phyloP scores from a whole-genome alignment of 1,140 invertebrate species.

The Colletes latitarsis region DNA sequence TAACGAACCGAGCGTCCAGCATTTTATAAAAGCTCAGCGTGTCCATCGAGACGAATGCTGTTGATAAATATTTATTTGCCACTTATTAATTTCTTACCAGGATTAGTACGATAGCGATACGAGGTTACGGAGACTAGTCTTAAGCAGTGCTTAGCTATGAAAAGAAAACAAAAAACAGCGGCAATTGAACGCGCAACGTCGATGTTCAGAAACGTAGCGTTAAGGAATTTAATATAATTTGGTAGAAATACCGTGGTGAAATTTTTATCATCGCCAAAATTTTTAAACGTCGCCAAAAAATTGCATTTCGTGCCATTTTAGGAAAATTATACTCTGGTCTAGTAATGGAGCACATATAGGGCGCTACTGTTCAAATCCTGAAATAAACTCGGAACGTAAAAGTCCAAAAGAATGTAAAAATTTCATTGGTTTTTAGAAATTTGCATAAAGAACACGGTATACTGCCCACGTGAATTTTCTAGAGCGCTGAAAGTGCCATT shows the following conservation, averaged over 20 bases:
- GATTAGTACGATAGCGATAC: conserved; percentile 8
- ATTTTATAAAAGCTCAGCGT: no score
- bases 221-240: background rate
- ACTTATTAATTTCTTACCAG: conserved; percentile 35
- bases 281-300: background rate
- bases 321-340: background rate
- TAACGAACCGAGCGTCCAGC: background rate
- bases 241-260: background rate
- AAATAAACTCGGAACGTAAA: background rate
- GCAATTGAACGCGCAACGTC: background rate
- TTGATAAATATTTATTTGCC: conserved; percentile 12
- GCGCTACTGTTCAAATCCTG: background rate
- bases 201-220: background rate
- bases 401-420: background rate
- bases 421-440: background rate
- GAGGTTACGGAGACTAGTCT: background rate
- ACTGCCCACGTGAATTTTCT: background rate
- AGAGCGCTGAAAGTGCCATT: background rate
- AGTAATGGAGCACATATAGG: background rate
- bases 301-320: background rate
- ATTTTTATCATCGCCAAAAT: background rate
- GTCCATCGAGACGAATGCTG: background rate
- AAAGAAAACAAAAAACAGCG: background rate
- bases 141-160: conserved; percentile 27
- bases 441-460: background rate